phyloP scores from a whole-genome alignment of 2,888 invertebrate species.

The Saturnia pavonia region DNA sequence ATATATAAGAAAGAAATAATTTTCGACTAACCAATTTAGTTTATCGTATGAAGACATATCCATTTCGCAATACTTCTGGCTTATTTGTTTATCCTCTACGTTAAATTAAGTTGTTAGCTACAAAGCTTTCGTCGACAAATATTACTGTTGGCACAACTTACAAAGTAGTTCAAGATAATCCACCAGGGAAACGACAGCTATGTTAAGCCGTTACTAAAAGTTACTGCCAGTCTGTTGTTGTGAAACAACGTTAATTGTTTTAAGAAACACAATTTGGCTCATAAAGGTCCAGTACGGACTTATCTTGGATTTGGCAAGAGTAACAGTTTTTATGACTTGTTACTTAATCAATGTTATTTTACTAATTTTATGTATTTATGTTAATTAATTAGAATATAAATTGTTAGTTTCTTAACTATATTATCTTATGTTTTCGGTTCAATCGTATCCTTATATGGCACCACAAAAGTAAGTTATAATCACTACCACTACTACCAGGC shows the following conservation, averaged over 20 bases:
- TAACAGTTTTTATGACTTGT: background rate
- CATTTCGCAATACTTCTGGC: conserved; percentile 19
- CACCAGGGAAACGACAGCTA: conserved; percentile 39
- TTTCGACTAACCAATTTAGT: too few species aligned
- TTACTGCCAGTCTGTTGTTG: conserved; percentile 40
- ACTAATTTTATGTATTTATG: background rate
- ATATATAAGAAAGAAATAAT: too few species aligned
- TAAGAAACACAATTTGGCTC: conserved; percentile 46
- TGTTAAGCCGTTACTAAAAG: conserved; percentile 49
- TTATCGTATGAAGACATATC: conserved; percentile 1
- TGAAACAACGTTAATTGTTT: conserved; percentile 49
- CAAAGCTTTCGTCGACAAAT: conserved; percentile 33
- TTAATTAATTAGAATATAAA: too few species aligned
- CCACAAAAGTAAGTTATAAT: too few species aligned
- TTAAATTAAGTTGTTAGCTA: conserved; percentile 31
- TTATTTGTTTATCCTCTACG: conserved; percentile 25
- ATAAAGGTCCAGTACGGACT: conserved; percentile 38
- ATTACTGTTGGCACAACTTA: conserved; percentile 36
- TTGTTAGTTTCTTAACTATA: too few species aligned
- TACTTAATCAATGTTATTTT: background rate
- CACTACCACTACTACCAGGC: too few species aligned
- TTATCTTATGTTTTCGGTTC: too few species aligned
- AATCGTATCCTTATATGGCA: too few species aligned
- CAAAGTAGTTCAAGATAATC: conserved; percentile 48
- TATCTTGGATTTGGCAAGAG: conserved; percentile 27